Evolutionary conservation across 1,140 invertebrate genomes (phyloP), one percentile per base, ranked within the genome.

Genomic region (Colletes latitarsis): DNA sequence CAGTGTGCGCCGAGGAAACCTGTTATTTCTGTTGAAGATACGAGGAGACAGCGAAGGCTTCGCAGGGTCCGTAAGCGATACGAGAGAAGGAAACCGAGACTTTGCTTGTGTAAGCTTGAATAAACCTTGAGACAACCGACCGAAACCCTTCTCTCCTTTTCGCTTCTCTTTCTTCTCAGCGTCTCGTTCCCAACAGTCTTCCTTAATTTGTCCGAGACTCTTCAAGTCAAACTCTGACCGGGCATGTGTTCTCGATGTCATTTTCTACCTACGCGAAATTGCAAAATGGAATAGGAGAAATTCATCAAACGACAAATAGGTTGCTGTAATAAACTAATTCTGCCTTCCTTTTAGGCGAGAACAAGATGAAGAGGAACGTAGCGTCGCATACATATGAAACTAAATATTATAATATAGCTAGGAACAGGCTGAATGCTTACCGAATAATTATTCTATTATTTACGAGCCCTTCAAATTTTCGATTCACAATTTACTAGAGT

Each of bases 71-170:
- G 83, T 82, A 85, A 85, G 69, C 64, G 83, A 85, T 85, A 75
- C 72, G 71, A 58, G 67, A 74, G 69, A 75, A 72, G 62, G 84
- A 85, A 85, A 82, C 80, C 66, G 76, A 85, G 81, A 86, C 83
- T 83, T 70, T 75, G 58, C 43, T 70, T 67, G 64, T 53, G 69
- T 68, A 77, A 77, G 67, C 60, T 55, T 74, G 84, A 82, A 76
- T 79, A 85, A 86, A 82, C 57, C 81, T 85, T 71, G 75, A 85
- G 58, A 82, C 74, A 70, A 76, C 66, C 62, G 71, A 82, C 62
- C 66, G 17, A 82, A 86, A 80, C 81, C 55, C 71, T 86, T 77
- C 74, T 73, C 82, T 68, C 72, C 49, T 86, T 85, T 75, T 67
- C 75, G 30, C 57, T 70, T 39, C 19, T 75, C 68, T 49, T 76